These are phyloP conservation scores for Cheirogaleus medius DNA, from an alignment of 2,113 vertebrate species.

Conservation along the genomic window DNA sequence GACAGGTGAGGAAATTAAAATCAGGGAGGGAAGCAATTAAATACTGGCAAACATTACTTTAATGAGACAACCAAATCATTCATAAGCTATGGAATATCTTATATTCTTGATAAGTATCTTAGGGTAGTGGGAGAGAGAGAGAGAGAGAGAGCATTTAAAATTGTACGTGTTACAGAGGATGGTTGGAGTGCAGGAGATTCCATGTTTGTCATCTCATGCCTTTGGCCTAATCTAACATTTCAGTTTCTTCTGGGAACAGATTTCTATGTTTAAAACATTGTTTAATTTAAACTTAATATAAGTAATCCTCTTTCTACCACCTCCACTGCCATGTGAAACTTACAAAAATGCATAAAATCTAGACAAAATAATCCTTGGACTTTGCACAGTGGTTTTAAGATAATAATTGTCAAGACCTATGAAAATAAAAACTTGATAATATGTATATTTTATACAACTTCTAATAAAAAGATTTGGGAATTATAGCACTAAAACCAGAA, in stretches of 20 bases:
- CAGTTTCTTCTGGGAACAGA: neutral
- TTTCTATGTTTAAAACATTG: neutral
- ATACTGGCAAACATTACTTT: slow-evolving; percentile 77
- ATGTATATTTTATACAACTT: neutral
- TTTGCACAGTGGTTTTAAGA: neutral
- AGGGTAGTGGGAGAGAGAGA: neutral
- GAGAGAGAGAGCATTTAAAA: slow-evolving; percentile 4
- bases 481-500: neutral
- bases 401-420: neutral
- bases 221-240: slow-evolving; percentile 10
- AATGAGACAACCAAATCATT: slow-evolving; percentile 79
- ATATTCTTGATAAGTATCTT: slow-evolving; percentile 57
- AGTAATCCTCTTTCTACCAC: neutral
- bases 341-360: neutral
- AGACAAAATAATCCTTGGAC: neutral
- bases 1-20: slow-evolving; percentile 82
- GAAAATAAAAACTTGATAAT: neutral
- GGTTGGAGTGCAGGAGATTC: neutral
- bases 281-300: slow-evolving; percentile 1
- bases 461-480: neutral
- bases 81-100: slow-evolving; percentile 53
- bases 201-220: neutral
- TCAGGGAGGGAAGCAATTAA: slow-evolving; percentile 80
- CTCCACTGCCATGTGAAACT: neutral
- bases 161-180: neutral